Base-by-base conservation (phyloP, 2,797 vertebrate species). In the Coranthus polyacanthus region DNA sequence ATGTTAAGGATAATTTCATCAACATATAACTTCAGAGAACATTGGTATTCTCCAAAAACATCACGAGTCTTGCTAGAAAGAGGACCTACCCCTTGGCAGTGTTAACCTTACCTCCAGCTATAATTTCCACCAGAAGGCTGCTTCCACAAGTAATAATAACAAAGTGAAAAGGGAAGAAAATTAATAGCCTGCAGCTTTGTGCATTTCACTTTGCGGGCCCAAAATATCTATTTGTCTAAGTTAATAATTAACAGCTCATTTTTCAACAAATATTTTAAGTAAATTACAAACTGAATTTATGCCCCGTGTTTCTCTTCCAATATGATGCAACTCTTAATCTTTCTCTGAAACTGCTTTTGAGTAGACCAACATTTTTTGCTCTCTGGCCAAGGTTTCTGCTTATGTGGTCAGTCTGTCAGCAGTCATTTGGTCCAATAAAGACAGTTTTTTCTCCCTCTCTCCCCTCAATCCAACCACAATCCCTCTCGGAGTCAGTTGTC, bases 401-500 rank as follows among this genome's bases (percentile, higher is more conserved):
- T 67, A 59, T 91, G 88, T 87, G 92, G 88, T 89, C 77, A 84
- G 77, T 86, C 85, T 15, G 84, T 91, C 82, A 88, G 90, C 86
- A 89, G 83, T 83, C 82, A 60, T 88, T 85, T 81, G 65, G 82
- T 87, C 83, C 81, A 87, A 75, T 89, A 87, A 89, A 84, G 74
- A 46, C 49, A 46, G n/a, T 41, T 57, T 78, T 75, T 78, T 66
- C 6, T 44, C 20, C 44, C 39, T 68, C 65, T 59, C 68, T 43
- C 64, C 66, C 73, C 60, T 68, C 21, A 81, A 65, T 82, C 45
- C 72, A 88, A 92, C 92, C 92, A 84, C 92, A 92, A 90, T 87
- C 87, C 87, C 82, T 87, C 81, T 83, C 42, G 64, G 88, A 91
- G 88, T 91, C 90, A 79, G 78, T 79, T 79, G 87, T 91, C 90